Conservation (phyloP, 2,888 invertebrate species). For the Ophion costatus region DNA sequence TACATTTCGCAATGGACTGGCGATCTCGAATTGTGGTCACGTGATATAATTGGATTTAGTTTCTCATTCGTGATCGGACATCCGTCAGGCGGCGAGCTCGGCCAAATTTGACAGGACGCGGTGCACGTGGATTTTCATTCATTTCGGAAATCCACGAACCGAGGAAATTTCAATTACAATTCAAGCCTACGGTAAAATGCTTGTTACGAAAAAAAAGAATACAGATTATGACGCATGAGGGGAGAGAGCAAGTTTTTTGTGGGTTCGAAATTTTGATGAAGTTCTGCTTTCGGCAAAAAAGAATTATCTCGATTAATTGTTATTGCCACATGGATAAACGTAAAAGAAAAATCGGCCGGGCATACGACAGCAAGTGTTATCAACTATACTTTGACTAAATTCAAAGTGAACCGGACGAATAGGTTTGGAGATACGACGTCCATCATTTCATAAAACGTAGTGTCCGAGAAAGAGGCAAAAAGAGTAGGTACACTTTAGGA, state of each 20-base stretch:
- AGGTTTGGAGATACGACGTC: too few species aligned
- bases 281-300: background rate
- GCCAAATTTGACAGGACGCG: slow-evolving; percentile 10
- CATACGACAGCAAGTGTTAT: background rate
- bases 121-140: slow-evolving; percentile 13
- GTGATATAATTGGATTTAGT: slow-evolving; percentile 28
- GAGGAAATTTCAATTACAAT: background rate
- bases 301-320: background rate
- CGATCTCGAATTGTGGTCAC: slow-evolving; percentile 26
- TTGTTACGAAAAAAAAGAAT: background rate
- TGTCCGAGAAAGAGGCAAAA: too few species aligned
- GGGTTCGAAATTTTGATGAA: background rate
- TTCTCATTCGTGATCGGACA: slow-evolving; percentile 18
- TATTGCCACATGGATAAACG: background rate
- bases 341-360: background rate
- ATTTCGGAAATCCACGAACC: background rate
- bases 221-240: background rate
- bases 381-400: background rate
- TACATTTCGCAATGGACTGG: slow-evolving; percentile 15
- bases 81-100: slow-evolving; percentile 1
- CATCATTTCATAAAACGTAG: too few species aligned
- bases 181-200: background rate
- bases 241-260: too few species aligned
- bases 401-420: too few species aligned
- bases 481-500: too few species aligned